Conservation (phyloP, 2,797 vertebrate species). For the Buphagus erythrorhynchus region DNA sequence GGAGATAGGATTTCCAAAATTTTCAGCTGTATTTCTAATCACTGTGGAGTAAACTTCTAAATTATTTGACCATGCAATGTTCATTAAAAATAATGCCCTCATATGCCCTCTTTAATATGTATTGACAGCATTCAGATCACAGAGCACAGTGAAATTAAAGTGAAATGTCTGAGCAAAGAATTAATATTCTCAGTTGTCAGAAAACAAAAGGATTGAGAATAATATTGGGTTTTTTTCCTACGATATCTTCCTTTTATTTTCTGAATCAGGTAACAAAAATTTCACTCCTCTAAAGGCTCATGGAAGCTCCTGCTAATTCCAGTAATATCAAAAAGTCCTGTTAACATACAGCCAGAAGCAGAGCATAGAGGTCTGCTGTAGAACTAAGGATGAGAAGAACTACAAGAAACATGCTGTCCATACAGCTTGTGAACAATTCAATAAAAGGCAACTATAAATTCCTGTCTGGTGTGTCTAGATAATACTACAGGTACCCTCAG, state of each 20-base stretch:
- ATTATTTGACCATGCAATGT: neutral
- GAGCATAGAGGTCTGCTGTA: neutral
- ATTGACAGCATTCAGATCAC: neutral
- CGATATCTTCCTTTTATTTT: neutral
- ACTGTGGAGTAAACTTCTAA: neutral
- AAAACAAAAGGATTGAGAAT: neutral
- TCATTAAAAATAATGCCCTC: neutral
- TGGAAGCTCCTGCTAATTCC: neutral
- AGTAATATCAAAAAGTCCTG: neutral
- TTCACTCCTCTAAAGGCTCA: neutral
- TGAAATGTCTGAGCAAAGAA: neutral
- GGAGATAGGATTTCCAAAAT: neutral
- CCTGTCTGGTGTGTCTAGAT: neutral
- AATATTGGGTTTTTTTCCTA: neutral
- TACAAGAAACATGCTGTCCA: neutral
- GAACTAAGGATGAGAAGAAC: neutral
- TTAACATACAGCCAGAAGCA: neutral
- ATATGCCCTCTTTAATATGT: neutral
- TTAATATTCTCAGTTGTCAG: neutral
- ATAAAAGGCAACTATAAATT: neutral
- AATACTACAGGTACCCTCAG: neutral
- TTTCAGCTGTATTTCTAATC: neutral
- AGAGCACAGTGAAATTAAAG: neutral
- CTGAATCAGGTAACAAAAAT: neutral
- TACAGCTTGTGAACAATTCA: neutral